phyloP scores from a whole-genome alignment of 2,797 vertebrate genomes.

The Cheirogaleus major region DNA sequence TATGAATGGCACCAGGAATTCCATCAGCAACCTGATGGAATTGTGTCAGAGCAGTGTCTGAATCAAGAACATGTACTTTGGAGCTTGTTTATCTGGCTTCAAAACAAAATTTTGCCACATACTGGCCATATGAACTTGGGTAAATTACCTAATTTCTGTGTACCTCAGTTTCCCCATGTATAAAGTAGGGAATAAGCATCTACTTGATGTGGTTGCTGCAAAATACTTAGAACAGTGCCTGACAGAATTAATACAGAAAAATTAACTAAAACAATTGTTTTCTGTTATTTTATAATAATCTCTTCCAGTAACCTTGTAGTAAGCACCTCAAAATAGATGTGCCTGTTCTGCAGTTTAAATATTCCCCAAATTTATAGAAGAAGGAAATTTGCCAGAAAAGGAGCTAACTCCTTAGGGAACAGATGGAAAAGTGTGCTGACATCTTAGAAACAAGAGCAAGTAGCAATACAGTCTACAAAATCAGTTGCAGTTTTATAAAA shows the following conservation, averaged over 20 bases:
- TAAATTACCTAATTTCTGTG: neutral
- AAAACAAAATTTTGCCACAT: neutral
- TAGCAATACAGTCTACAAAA: neutral
- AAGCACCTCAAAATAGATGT: neutral
- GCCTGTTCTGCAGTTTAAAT: neutral
- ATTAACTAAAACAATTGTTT: neutral
- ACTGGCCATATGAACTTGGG: neutral
- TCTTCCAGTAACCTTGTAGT: neutral
- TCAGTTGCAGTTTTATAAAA: neutral
- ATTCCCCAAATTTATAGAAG: neutral
- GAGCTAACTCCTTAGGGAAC: neutral
- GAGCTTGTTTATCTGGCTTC: neutral
- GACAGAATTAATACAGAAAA: neutral
- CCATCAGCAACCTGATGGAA: neutral
- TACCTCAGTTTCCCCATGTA: neutral
- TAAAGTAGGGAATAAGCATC: neutral
- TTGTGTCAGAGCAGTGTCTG: neutral
- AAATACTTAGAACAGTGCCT: neutral
- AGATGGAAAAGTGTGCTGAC: neutral
- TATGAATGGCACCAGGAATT: neutral
- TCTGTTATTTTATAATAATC: neutral
- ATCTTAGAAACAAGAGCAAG: neutral
- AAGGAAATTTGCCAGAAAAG: neutral
- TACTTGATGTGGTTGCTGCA: neutral
- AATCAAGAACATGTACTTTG: neutral